Evolutionary conservation across 2,797 vertebrate genomes (phyloP), one percentile per base, ranked within the genome.

Genomic region (Fundulus diaphanus): DNA sequence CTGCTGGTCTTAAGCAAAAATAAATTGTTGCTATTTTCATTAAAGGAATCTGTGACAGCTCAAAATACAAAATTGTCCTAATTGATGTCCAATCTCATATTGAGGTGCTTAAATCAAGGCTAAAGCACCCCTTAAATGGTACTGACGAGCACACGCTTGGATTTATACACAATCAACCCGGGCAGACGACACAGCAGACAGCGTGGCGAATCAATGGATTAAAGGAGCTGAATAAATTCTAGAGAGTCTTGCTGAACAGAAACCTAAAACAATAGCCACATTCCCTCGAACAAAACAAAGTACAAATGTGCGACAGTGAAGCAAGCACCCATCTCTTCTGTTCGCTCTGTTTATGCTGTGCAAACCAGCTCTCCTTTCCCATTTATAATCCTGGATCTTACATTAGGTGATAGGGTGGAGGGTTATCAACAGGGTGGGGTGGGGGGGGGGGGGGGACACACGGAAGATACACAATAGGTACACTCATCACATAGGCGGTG

Each of bases 321-420:
- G 42, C 68, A 63, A 82, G 83, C 73, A 78, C 68, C 79, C 44
- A 51, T 61, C 73, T 87, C 78, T 54, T 52, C 73, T 65, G 59
- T 75, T 65, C 24, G 83, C 80, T 49, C 63, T 80, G 35, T 92
- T 92, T 90, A 90, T 77, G 88, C 83, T 76, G 72, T 78, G 85
- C 82, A 90, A 89, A 89, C 80, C 84, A 74, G 78, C 82, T 59
- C 79, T 82, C 82, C 89, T 87, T 91, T 90, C 87, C 87, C 90
- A 78, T 90, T 79, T 86, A 84, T 56, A 80, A 90, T 87, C 90
- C 86, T 82, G 75, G 85, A 89, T 90, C 91, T 93, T 90, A 92
- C 90, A 88, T 90, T 84, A 76, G 86, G 68, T 81, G 87, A 89
- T 92, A 89, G 49, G 82, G 70, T 37, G 8, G 52, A 35, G 79